Base-by-base conservation (phyloP, 1,140 invertebrate species). In the Dendroctonus valens region DNA sequence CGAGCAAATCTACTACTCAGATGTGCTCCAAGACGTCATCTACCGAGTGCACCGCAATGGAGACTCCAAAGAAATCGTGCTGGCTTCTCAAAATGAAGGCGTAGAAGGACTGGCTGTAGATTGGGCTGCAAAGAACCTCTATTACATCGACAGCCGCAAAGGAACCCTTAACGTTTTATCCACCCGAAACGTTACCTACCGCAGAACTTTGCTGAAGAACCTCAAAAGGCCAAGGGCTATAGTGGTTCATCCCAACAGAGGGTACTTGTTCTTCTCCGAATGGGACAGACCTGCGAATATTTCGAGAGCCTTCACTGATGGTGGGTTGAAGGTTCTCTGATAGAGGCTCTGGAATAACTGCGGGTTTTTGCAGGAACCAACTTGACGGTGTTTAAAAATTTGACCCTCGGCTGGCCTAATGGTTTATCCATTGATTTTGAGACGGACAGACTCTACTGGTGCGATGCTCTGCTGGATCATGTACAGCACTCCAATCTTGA, bases 201-300 rank as follows among this genome's bases (percentile, higher is more conserved):
- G 93, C 4, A 84, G 93, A 72, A 94, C 92, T 0, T 76, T 98
- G 5, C 76, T 97, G 7, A 93, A 90, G 75, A 93, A 96, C 74
- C 78, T 97, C 4, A 96, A 96, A 78, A 82, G 94, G 69, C 96
- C 96, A 0, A 82, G 96, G 69, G 96, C 95, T 7, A 96, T 99
- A 62, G 96, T 97, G 0, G 92, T 98, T 0, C 95, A 99, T 82
- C 96, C 97, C 0, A 95, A 97, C 72, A 90, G 89, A 76, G 97
- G 96, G 55, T 94, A 83, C 72, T 89, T 96, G 50, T 98, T 96
- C 80, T 98, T 94, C 79, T 96, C 94, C 0, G 95, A 97, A 78
- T 97, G 95, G 92, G 94, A 97, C 77, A 83, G 96, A 11, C 96
- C 96, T 0, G 96, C 96, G 0, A 97, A 97, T 74, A 98, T 98